Percentiles rank a stretch among this genome's conserved stretches.
Evolutionary conservation across 1,140 invertebrate genomes (phyloP).

Genomic region (Lamellibrachia luymesi): DNA sequence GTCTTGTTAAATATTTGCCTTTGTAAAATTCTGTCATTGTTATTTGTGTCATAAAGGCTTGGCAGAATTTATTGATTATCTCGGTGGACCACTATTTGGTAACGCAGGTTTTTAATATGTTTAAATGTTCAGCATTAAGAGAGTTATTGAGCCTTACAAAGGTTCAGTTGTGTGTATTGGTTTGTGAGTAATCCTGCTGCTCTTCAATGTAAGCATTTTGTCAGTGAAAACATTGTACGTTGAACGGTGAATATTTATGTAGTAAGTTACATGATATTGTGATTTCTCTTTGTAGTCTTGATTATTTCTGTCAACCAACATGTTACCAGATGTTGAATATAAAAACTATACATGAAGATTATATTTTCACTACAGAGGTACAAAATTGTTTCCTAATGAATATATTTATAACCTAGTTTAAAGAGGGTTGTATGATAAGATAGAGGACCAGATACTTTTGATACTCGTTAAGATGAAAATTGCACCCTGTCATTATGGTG

Average conservation of each 20-base stretch:
- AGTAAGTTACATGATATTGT: conserved; percentile 1
- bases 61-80: neutral
- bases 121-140: neutral
- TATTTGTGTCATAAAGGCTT: neutral
- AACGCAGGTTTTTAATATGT: neutral
- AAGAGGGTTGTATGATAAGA: neutral
- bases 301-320: neutral
- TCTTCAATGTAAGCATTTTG: neutral
- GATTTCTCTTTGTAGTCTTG: neutral
- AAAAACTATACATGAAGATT: neutral
- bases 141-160: neutral
- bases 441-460: neutral
- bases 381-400: neutral
- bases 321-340: neutral
- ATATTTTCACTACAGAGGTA: neutral
- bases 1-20: neutral
- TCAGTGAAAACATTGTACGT: neutral
- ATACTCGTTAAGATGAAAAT: neutral
- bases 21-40: neutral
- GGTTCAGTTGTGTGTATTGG: neutral
- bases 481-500: neutral
- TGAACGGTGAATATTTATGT: neutral
- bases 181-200: neutral
- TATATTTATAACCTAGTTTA: neutral
- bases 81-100: neutral